Evolutionary conservation across 2,113 vertebrate genomes (phyloP).

Genomic region (Reinhardtius hippoglossoides): DNA sequence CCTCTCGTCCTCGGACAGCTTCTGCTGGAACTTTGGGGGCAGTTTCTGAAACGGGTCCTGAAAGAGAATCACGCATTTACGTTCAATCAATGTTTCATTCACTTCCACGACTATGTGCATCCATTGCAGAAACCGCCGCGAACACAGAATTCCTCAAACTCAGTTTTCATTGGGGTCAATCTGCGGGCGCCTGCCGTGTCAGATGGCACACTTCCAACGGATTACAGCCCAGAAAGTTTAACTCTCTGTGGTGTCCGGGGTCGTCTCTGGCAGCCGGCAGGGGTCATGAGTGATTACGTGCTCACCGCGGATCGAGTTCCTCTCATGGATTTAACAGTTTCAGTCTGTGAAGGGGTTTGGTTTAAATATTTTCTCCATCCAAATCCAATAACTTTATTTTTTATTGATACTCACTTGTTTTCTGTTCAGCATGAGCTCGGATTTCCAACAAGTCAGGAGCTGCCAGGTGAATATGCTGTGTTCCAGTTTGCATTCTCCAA

Average conservation of each 20-base stretch:
- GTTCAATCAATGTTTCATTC: neutral
- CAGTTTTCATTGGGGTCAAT: slow-evolving; percentile 43
- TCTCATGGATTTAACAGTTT: neutral
- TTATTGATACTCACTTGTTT: slow-evolving; percentile 68
- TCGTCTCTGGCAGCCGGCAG: neutral
- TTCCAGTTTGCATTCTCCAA: slow-evolving; percentile 73
- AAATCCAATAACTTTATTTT: neutral
- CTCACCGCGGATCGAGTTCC: slow-evolving; percentile 7
- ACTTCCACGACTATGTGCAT: neutral
- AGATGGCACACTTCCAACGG: slow-evolving; percentile 39
- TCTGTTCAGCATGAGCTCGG: slow-evolving; percentile 76
- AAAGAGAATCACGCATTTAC: neutral
- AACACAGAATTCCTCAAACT: neutral
- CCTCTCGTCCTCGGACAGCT: slow-evolving; percentile 54
- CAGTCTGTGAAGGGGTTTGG: too few species aligned
- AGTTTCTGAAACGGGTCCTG: slow-evolving; percentile 79
- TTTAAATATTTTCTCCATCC: too few species aligned
- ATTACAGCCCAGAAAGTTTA: slow-evolving; percentile 41
- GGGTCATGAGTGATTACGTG: slow-evolving; percentile 40
- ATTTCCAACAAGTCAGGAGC: slow-evolving; percentile 82
- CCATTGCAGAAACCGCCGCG: neutral
- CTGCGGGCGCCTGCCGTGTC: slow-evolving; percentile 9
- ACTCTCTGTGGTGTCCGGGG: neutral
- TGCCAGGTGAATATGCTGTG: slow-evolving; percentile 81
- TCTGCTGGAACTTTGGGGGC: slow-evolving; percentile 55